Evolutionary conservation across 1,140 invertebrate genomes (phyloP), one percentile per base, ranked within the genome.

Genomic region (Bombus affinis): DNA sequence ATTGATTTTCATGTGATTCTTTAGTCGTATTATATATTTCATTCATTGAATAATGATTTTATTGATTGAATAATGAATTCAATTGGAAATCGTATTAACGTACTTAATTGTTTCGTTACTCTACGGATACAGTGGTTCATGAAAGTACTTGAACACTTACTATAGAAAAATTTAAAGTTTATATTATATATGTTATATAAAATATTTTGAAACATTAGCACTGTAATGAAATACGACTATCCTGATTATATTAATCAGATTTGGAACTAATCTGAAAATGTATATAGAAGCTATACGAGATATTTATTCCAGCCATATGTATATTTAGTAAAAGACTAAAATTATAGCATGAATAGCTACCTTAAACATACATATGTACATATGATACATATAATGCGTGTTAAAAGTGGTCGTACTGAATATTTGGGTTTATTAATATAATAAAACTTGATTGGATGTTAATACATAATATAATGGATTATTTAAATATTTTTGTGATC

Each of bases 41-140:
- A 72, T 78, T 70, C n/a, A 79, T 79, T 22, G 59, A 62, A n/a
- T 62, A 62, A 62, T 62, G 59, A 62, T 62, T 62, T 62, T n/a
- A 62, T 62, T 28, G 53, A 84, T 80, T 53, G 77, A 53, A 72
- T 65, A 80, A 80, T 80, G 22, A 62, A 35, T 84, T 72, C 62
- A 35, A 80, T 73, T 80, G 68, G 47, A 47, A 28, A 72, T 80
- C 68, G 32, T 22, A 59, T 62, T 62, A 80, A 80, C 59, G 42
- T 62, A 42, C 22, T 65, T 78, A 59, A 83, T 79, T 85, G 42
- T 62, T 65, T 85, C 28, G 35, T 47, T 73, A 25, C 25, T 44
- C 1, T 39, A 59, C 25, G 25, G 25, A 28, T 28, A 59, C 9
- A 59, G 25, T 59, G 25, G 57, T 22, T 59, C 25, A 59, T 25